A percentile compares a stretch with the other conserved stretches of the same genome.
These are phyloP conservation scores for Phylloscopus trochiloides DNA, from an alignment of 2,113 vertebrate species.

Conservation along the genomic window DNA sequence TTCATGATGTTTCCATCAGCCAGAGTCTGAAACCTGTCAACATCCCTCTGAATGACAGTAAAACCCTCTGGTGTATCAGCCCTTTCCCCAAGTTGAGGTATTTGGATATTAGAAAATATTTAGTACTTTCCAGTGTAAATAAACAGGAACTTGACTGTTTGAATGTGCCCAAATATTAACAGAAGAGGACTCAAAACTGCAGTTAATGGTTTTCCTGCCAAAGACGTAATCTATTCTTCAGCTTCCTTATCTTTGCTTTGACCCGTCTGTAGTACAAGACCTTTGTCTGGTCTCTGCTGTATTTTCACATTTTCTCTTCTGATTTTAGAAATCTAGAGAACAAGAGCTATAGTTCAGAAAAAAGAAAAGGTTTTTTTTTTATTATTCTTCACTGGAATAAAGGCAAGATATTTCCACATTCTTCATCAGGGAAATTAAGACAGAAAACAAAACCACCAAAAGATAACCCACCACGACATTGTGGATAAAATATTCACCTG, in stretches of 20 bases:
- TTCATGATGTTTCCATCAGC: background rate
- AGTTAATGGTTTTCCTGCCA: background rate
- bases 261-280: background rate
- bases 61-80: background rate
- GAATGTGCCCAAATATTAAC: background rate
- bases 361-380: fast-evolving
- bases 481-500: background rate
- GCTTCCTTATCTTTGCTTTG: background rate
- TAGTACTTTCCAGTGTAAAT: background rate
- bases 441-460: background rate
- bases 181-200: background rate
- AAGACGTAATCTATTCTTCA: background rate
- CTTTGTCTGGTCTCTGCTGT: background rate
- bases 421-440: background rate
- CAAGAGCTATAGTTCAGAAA: background rate
- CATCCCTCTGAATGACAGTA: background rate
- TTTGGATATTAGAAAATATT: background rate
- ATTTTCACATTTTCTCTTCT: background rate
- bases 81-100: background rate
- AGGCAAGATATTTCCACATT: background rate
- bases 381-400: background rate
- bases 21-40: background rate
- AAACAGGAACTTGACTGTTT: background rate
- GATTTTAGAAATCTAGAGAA: background rate
- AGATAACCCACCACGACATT: background rate